Percentiles rank a stretch among this genome's conserved stretches.
phyloP scores from a whole-genome alignment of 37 sponge, comb jelly and placozoan species.

The Chondrilla cf. caribensis region DNA sequence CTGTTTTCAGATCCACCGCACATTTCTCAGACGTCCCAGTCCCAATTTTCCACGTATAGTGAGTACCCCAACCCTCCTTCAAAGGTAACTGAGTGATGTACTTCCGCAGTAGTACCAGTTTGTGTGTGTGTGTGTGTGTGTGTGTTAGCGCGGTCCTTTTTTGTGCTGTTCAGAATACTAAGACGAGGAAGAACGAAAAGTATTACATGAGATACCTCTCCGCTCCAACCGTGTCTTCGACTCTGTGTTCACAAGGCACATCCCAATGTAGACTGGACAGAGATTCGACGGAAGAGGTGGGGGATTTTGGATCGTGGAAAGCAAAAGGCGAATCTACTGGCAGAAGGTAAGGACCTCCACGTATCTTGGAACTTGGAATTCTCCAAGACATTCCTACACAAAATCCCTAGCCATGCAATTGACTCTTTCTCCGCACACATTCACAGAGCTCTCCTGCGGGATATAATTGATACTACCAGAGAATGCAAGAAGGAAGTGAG shows the following conservation, averaged over 20 bases:
- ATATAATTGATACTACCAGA: not conserved
- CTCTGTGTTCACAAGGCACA: not conserved
- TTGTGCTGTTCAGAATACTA: no score
- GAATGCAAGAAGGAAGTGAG: slow-evolving; percentile 18
- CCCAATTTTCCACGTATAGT: not conserved
- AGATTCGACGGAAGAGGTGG: no score
- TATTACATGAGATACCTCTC: not conserved
- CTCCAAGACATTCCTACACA: not conserved
- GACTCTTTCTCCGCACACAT: no score
- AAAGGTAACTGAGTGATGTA: no score
- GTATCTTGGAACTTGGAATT: not conserved
- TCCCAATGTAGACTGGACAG: not conserved
- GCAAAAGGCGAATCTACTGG: not conserved
- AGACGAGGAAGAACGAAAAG: not conserved
- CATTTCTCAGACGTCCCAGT: not conserved
- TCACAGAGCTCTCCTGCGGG: not conserved
- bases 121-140: no score
- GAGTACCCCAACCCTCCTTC: no score
- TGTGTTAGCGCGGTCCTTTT: no score
- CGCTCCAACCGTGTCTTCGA: not conserved
- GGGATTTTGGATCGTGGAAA: not conserved
- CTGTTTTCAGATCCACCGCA: slow-evolving; percentile 7
- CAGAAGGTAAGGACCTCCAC: no score
- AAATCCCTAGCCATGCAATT: not conserved
- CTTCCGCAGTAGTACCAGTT: no score